Percentiles rank a stretch among this genome's conserved stretches.
These are phyloP conservation scores for Eira barbara DNA, from an alignment of 2,113 vertebrate species.

Conservation along the genomic window DNA sequence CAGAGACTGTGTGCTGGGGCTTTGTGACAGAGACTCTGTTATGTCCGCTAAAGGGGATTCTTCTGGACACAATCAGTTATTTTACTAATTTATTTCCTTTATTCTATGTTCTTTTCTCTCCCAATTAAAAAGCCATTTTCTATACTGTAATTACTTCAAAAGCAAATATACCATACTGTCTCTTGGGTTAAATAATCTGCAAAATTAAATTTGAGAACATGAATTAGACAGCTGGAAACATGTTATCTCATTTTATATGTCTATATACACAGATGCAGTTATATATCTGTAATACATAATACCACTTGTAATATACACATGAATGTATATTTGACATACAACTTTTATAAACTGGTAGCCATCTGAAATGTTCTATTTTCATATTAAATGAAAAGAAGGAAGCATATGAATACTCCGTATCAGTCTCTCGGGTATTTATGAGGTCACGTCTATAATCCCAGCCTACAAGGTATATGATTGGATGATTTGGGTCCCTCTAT, in stretches of 20 bases:
- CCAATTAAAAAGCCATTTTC: conserved; percentile 32
- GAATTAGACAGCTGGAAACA: not conserved
- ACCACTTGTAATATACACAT: not conserved
- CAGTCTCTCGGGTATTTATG: not conserved
- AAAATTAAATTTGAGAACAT: conserved; percentile 4
- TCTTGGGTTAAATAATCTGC: not conserved
- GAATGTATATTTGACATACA: not conserved
- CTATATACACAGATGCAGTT: not conserved
- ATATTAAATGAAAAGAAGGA: not conserved
- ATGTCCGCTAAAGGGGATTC: not conserved
- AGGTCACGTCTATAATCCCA: not conserved
- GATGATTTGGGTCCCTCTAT: not conserved
- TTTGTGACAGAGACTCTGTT: not conserved
- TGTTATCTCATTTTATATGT: not conserved
- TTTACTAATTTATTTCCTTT: not conserved
- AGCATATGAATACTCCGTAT: not conserved
- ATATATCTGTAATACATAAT: not conserved
- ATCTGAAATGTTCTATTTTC: not conserved
- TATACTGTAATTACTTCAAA: not conserved
- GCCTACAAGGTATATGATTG: not conserved
- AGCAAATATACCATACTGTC: not conserved
- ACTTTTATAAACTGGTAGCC: not conserved
- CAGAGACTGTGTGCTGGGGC: not conserved
- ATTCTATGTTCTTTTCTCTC: not conserved
- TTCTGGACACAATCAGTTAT: not conserved